Evolutionary conservation across 2,888 invertebrate species (phyloP), one percentile per base, ranked within the genome.

Genomic region (Drosophila recens): DNA sequence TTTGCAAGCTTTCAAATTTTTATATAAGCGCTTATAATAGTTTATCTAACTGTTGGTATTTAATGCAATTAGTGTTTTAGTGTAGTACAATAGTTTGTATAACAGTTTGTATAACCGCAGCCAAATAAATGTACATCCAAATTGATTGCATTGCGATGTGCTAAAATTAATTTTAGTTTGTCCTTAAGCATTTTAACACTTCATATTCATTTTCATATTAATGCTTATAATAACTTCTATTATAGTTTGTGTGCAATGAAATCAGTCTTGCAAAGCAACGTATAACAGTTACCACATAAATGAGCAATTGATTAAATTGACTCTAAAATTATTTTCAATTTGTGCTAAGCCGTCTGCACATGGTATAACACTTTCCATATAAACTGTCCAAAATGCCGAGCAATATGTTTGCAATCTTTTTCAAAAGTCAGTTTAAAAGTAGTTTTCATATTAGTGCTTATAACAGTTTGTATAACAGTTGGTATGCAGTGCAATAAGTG

Each of bases 381-480:
- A 6, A 4, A 15, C 17, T 4, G 9, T 17, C 17, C 17, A 17
- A 17, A 17, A 17, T 17, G 17, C 1, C 10, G 0, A 3, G 11
- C 20, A 15, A 4, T 17, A 20, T 1, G 17, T 33, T 48, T 15
- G 17, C 27, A 27, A 13, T 2, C 11, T 11, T 20, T 13, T 4
- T 20, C 8, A 4, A 27, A 4, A 40, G 17, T 1, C 5, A 4
- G 9, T 40, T 4, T 23, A 5, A 23, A 2, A 34, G 34, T 43
- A 56, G 38, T 30, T 38, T 54, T 11, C 8, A 17, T 27, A 33
- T 4, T 10, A 13, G n/a, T n/a, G 13, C 6, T 33, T 40, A 54
- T 49, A 49, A 56, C 34, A 42, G 17, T 49, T 36, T 38, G 11
- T 58, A 56, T 57, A 42, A 56, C 63, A 64, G 23, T 43, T 40